Base-by-base conservation (phyloP, 2,888 invertebrate species). In the Caenorhabditis sinica region DNA sequence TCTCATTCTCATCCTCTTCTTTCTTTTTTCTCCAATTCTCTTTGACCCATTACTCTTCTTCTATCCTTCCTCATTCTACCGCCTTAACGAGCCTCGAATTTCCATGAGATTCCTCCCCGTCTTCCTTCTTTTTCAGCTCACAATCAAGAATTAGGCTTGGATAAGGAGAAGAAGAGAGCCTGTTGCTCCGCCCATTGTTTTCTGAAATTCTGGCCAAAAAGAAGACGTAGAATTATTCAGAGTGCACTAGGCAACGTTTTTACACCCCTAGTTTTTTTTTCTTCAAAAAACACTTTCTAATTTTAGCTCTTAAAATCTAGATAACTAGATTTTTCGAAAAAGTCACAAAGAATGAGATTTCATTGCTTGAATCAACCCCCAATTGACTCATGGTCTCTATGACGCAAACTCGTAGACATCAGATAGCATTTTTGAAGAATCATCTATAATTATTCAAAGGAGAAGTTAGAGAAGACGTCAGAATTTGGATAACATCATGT, bases 71-170 rank as follows among this genome's bases (percentile, higher is more conserved):
- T 51, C 36, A 49, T 68, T 68, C 33, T 33, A 15, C 23, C 61
- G 13, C 28, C 53, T 60, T 65, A 71, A 66, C 75, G 75, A 75
- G 75, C 75, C 40, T 75, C 75, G 66, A 75, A 75, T 75, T 75
- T 75, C 75, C 58, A 66, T 56, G 66, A 75, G 66, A 75, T 66
- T 33, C 65, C 20, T n/a, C 61, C 17, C 63, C 30, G 9, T 56
- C 56, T 73, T 9, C 40, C 8, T 17, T 17, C 45, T 28, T 65
- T 49, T 25, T 51, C 20, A 28, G 20, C 33, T 33, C 17, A 49
- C 51, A 53, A 68, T 53, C 68, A 36, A 49, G 53, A 69, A 69
- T 51, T 49, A n/a, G n/a, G n/a, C n/a, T n/a, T n/a, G n/a, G n/a
- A n/a, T n/a, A 30, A 68, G 40, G 40, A 40, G 6, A 13, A 40